These are phyloP conservation scores for Chionodraco myersi DNA, from an alignment of 2,113 vertebrate species.

Conservation along the genomic window DNA sequence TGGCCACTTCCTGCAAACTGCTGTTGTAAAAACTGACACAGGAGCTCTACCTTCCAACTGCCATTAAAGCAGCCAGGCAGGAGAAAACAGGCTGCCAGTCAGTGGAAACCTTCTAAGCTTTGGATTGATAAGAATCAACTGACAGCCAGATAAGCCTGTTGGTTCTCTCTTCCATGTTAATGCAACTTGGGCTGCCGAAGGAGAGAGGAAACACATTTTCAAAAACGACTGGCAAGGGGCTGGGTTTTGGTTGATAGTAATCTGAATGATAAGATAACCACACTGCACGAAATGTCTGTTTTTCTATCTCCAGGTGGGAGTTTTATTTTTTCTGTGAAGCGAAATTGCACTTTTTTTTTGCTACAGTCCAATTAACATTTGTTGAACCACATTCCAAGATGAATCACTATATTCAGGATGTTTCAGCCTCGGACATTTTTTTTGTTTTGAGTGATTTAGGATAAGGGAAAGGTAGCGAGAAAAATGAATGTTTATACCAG, in stretches of 20 bases:
- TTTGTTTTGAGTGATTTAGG: conserved; percentile 62
- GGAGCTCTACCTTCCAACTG: conserved; percentile 46
- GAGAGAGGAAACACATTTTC: conserved; percentile 49
- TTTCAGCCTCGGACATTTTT: conserved; percentile 33
- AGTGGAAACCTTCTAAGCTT: conserved; percentile 51
- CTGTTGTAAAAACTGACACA: conserved; percentile 52
- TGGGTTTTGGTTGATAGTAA: conserved; percentile 54
- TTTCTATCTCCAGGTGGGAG: conserved; percentile 30
- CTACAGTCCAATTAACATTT: conserved; percentile 45
- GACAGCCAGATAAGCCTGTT: conserved; percentile 66
- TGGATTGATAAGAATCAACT: conserved; percentile 70
- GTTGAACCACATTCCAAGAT: conserved; percentile 31
- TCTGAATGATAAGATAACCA: conserved; percentile 57
- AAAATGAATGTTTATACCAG: conserved; percentile 72
- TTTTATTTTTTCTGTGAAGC: conserved; percentile 18
- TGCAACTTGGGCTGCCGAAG: conserved; percentile 20
- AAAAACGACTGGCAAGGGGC: conserved; percentile 51
- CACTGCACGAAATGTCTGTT: conserved; percentile 10
- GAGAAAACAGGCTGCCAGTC: conserved; percentile 30
- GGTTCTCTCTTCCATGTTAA: conserved; percentile 58
- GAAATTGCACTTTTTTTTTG: conserved; percentile 33
- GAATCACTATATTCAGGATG: conserved; percentile 36
- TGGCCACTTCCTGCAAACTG: conserved; percentile 68
- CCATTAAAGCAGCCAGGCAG: conserved; percentile 50
- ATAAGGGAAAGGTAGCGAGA: conserved; percentile 58